A percentile compares a stretch with the other conserved stretches of the same genome.
These are phyloP conservation scores for Rhyacichthys aspro DNA, from an alignment of 2,797 vertebrate species.

Conservation along the genomic window DNA sequence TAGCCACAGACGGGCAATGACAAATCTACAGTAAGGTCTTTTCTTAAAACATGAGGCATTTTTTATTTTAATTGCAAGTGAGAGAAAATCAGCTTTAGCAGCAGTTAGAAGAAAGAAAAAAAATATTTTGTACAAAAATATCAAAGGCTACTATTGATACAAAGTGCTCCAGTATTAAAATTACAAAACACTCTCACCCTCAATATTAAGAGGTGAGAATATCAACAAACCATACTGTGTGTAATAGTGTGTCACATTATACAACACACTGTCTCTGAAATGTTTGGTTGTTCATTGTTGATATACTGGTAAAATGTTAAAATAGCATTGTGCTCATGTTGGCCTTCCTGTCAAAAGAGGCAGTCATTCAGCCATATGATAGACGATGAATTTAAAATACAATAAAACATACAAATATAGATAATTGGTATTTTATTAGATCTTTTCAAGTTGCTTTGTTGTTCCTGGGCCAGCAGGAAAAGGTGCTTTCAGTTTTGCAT, in stretches of 20 bases:
- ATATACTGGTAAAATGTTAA: conserved; percentile 50
- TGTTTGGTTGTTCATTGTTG: conserved; percentile 33
- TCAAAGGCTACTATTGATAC: conserved; percentile 80
- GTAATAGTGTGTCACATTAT: conserved; percentile 39
- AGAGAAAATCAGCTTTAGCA: conserved; percentile 46
- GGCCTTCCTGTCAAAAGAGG: conserved; percentile 56
- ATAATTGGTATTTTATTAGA: conserved; percentile 15
- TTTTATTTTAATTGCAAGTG: conserved; percentile 37
- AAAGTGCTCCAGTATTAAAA: conserved; percentile 84
- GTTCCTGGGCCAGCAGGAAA: conserved; percentile 82
- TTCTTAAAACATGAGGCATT: conserved; percentile 34
- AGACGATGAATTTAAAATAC: conserved; percentile 10
- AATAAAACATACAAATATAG: conserved; percentile 46
- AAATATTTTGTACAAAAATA: conserved; percentile 77
- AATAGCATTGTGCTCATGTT: conserved; percentile 29
- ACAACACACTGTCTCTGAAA: not conserved
- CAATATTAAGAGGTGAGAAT: conserved; percentile 51
- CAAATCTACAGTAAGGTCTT: conserved; percentile 17
- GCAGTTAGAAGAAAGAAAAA: conserved; percentile 36
- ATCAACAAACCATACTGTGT: conserved; percentile 35
- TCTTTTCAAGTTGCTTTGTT: conserved; percentile 27
- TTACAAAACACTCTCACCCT: conserved; percentile 74
- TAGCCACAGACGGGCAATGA: conserved; percentile 44
- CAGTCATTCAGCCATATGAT: conserved; percentile 59
- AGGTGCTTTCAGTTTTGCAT: conserved; percentile 24